phyloP scores from a whole-genome alignment of 2,797 vertebrate species.

The Cephalopachus bancanus region DNA sequence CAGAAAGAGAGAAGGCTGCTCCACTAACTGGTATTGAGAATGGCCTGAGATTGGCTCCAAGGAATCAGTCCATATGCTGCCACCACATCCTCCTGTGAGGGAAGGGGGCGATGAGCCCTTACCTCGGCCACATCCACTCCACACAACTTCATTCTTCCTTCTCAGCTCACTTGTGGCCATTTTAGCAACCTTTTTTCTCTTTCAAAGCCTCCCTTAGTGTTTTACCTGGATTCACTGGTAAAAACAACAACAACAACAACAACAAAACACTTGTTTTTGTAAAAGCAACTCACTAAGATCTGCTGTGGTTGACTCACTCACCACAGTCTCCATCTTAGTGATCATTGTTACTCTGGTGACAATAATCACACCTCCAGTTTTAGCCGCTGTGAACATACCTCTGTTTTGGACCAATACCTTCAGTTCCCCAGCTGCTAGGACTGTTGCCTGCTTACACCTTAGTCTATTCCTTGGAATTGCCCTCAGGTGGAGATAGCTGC shows the following conservation, averaged over 20 bases:
- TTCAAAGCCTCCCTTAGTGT: not conserved
- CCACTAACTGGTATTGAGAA: not conserved
- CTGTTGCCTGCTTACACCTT: not conserved
- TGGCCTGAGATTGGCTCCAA: not conserved
- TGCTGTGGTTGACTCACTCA: not conserved
- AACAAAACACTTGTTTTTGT: not conserved
- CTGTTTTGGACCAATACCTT: not conserved
- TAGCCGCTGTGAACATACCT: not conserved
- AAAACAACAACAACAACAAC: not conserved
- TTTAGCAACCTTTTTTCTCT: not conserved
- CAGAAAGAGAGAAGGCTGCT: not conserved
- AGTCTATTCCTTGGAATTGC: not conserved
- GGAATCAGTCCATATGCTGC: too few species aligned
- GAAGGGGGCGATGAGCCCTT: not conserved
- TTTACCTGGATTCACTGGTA: not conserved
- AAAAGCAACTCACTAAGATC: not conserved
- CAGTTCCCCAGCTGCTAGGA: not conserved
- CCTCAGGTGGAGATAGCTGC: not conserved
- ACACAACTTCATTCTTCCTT: not conserved
- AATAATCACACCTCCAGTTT: not conserved
- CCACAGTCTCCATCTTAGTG: not conserved
- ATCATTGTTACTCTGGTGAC: not conserved
- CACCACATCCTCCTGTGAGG: not conserved
- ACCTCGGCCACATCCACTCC: not conserved
- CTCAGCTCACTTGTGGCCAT: not conserved